phyloP scores from a whole-genome alignment of 2,797 vertebrate genomes.

The Echiichthys vipera region DNA sequence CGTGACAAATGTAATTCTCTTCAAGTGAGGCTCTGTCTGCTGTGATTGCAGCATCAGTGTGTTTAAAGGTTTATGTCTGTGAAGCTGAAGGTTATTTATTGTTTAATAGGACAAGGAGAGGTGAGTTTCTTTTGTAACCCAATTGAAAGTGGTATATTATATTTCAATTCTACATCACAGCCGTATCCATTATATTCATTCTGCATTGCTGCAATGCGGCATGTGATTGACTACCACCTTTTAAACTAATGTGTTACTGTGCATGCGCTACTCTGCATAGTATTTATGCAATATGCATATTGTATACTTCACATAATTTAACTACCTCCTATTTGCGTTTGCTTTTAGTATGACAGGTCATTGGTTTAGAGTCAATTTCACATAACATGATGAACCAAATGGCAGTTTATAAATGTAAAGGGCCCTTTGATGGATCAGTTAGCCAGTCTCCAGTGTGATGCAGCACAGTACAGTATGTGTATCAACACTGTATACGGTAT shows the following conservation, averaged over 20 bases:
- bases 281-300: conserved; percentile 66
- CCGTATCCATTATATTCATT: conserved; percentile 61
- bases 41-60: conserved; percentile 46
- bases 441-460: conserved; percentile 2
- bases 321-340: conserved; percentile 46
- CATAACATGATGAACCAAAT: conserved; percentile 55
- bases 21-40: conserved; percentile 36
- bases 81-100: conserved; percentile 58
- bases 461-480: no score
- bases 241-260: conserved; percentile 60
- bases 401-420: conserved; percentile 28
- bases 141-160: conserved; percentile 62
- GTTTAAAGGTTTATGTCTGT: conserved; percentile 43
- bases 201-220: conserved; percentile 37
- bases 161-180: conserved; percentile 55
- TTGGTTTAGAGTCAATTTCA: conserved; percentile 57
- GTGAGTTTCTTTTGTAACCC: conserved; percentile 62
- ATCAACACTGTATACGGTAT: not conserved
- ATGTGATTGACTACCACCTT: conserved; percentile 71
- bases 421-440: conserved; percentile 35
- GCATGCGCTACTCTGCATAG: conserved; percentile 41
- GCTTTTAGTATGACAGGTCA: conserved; percentile 55
- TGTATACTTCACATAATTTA: conserved; percentile 60
- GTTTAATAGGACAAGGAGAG: conserved; percentile 53
- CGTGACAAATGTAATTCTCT: conserved; percentile 55